Evolutionary conservation across 2,888 invertebrate genomes (phyloP), one percentile per base, ranked within the genome.

Genomic region (Diaprepes abbreviatus): DNA sequence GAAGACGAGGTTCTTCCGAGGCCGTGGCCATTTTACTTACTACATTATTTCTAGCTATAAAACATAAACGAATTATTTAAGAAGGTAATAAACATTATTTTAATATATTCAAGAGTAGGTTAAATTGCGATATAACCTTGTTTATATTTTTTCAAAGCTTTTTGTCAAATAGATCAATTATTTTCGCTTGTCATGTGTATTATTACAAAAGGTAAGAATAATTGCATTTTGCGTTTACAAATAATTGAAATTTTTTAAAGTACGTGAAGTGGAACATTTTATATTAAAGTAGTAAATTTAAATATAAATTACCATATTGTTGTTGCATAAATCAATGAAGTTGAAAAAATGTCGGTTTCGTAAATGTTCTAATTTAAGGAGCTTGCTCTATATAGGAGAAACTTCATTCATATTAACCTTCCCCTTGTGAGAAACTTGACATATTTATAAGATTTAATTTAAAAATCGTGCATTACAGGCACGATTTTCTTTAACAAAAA

Each of bases 261-360:
- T 36, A 24, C 21, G n/a, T 21, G 36, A 21, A 62, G 50, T 38
- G 62, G 62, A 62, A 60, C 16, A 60, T 59, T 59, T 43, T 31
- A 31, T 59, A 59, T 59, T 59, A 43, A 59, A 57, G 28, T 55
- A 55, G 54, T 45, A 60, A 67, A 60, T 67, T 67, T 43, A 28
- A 60, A 36, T 54, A 24, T 21, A 45, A 60, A 60, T 60, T 48
- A n/a, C 60, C 45, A 60, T 43, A 19, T 31, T 60, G 50, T 24
- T 24, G 16, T 65, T 52, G 55, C 64, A 38, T 62, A 45, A 62
- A 62, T 40, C 28, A 28, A 19, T 14, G n/a, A 35, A 16, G 3
- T 28, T 36, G 7, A 31, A 38, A 24, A 33, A 55, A 48, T n/a
- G 28, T 48, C 6, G 48, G 5, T 50, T 50, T 50, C 28, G 28